A percentile compares a stretch with the other conserved stretches of the same genome.
Conservation (phyloP, 2,113 vertebrate genomes). For the Bufo bufo region DNA sequence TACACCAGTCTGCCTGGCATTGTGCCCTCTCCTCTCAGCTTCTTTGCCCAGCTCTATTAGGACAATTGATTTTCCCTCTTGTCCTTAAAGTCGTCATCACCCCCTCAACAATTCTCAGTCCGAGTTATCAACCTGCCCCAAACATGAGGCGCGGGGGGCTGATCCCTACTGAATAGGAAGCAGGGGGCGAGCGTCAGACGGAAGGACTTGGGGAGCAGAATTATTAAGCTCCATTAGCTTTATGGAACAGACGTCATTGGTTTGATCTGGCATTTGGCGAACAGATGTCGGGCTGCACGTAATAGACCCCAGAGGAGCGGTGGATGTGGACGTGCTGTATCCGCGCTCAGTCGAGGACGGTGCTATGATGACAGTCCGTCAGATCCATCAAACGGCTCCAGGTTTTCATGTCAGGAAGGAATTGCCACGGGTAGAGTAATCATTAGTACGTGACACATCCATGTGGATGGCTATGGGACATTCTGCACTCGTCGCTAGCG, state of each 20-base stretch:
- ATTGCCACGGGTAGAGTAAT: neutral
- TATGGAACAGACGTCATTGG: conserved; percentile 22
- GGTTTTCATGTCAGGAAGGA: neutral
- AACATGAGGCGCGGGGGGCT: neutral
- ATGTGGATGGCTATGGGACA: neutral
- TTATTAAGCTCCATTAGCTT: conserved; percentile 47
- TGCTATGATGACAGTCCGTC: neutral
- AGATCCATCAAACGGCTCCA: neutral
- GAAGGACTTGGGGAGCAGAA: conserved; percentile 24
- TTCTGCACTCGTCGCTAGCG: neutral
- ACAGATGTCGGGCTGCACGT: conserved; percentile 30
- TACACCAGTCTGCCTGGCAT: no score
- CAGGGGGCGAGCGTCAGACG: neutral
- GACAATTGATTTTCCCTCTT: no score
- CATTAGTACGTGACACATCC: neutral
- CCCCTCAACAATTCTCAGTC: neutral
- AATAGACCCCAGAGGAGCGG: neutral
- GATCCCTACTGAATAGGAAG: neutral
- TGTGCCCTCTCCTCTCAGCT: no score
- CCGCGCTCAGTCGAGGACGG: neutral
- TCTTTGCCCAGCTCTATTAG: no score
- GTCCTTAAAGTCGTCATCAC: no score
- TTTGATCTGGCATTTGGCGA: neutral
- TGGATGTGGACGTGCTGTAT: neutral
- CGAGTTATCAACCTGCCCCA: neutral